Percentiles rank a stretch among this genome's conserved stretches.
Conservation (phyloP, 2,113 vertebrate genomes). For the Callipepla californica region DNA sequence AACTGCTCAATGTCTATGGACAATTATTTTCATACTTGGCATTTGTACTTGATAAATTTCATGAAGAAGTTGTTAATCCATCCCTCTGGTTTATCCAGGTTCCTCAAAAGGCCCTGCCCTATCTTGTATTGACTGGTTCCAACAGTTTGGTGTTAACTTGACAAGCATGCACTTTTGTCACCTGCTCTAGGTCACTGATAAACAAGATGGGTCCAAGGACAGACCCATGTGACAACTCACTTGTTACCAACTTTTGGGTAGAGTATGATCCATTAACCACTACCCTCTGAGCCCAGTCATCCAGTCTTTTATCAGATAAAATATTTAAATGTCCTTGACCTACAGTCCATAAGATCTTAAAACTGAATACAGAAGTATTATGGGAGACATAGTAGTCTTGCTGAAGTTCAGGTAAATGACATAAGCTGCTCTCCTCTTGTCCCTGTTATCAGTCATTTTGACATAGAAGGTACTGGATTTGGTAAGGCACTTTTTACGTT, state of each 20-base stretch:
- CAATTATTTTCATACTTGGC: not conserved
- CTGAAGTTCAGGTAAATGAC: too few relatives aligned
- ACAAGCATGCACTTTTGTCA: fast-evolving
- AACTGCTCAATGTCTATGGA: not conserved
- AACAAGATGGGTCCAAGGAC: not conserved
- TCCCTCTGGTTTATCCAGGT: not conserved
- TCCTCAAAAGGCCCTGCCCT: not conserved
- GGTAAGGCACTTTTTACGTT: not conserved
- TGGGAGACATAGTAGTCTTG: not conserved
- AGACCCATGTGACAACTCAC: not conserved
- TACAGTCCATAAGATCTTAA: not conserved
- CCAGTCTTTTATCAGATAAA: not conserved
- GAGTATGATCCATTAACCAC: not conserved
- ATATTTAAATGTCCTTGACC: not conserved
- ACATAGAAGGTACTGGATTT: not conserved
- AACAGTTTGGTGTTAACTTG: not conserved
- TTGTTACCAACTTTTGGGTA: not conserved
- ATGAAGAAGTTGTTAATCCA: not conserved
- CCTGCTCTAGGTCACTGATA: not conserved
- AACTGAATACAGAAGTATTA: not conserved
- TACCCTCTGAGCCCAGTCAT: not conserved
- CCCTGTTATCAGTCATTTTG: not conserved
- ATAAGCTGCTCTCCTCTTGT: not conserved
- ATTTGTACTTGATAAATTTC: not conserved
- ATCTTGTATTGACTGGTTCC: not conserved